phyloP scores from a whole-genome alignment of 2,797 vertebrate species.

The Tamandua tetradactyla region DNA sequence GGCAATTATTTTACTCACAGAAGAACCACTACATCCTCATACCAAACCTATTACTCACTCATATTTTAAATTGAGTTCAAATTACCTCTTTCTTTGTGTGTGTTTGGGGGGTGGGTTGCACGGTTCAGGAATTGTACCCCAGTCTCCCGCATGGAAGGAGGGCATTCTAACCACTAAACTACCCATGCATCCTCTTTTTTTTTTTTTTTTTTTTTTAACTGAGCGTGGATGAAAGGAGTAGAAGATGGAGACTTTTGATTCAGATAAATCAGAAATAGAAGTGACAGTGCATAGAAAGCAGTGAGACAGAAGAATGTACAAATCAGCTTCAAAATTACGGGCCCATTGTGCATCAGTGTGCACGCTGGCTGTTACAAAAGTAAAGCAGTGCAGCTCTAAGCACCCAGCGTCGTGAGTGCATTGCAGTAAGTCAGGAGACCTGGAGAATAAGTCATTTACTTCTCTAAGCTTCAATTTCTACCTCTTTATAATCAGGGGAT shows the following conservation, averaged over 20 bases:
- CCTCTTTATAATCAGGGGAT: neutral
- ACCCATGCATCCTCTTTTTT: too few relatives aligned
- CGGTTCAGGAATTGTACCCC: too few relatives aligned
- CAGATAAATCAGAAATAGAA: neutral
- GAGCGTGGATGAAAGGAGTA: neutral
- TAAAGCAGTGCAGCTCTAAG: accelerated
- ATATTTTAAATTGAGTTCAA: neutral
- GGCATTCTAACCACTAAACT: too few relatives aligned
- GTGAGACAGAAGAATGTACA: neutral
- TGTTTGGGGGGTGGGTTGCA: too few relatives aligned
- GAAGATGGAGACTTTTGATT: neutral
- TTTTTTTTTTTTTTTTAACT: neutral
- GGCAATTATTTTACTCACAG: neutral
- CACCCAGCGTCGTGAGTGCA: neutral
- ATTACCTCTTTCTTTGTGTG: neutral
- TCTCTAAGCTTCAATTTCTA: neutral
- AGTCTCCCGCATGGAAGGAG: too few relatives aligned
- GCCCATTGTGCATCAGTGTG: neutral
- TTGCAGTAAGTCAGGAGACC: neutral
- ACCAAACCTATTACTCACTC: neutral
- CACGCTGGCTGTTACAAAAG: neutral
- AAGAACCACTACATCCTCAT: neutral
- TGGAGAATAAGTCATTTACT: neutral
- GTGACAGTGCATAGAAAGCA: neutral
- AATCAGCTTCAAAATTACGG: neutral